phyloP scores from a whole-genome alignment of 53 echinoderm and acorn worm species.

The Luidia sarsii region DNA sequence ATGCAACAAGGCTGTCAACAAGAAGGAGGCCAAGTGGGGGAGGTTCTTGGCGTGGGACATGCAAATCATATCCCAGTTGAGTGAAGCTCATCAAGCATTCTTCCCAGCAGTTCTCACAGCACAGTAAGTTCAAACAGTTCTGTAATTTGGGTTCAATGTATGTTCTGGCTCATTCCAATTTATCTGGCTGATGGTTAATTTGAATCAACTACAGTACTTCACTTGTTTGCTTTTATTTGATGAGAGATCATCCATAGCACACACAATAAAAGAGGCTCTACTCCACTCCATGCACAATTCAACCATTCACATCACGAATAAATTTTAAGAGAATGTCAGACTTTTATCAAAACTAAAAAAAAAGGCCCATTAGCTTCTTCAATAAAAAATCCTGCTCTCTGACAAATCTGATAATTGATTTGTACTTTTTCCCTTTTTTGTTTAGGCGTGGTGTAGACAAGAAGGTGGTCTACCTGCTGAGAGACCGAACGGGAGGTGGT shows the following conservation, averaged over 20 bases:
- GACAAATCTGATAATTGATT: background rate
- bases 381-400: too few relatives aligned
- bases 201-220: background rate
- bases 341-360: too few relatives aligned
- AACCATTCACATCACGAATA: too few relatives aligned
- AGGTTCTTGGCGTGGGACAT: constrained; percentile 56
- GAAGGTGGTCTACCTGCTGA: constrained; percentile 41
- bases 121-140: constrained; percentile 20
- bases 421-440: background rate
- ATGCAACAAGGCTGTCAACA: constrained; percentile 53
- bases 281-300: too few relatives aligned
- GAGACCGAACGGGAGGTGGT: constrained; percentile 41
- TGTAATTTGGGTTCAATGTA: too few relatives aligned
- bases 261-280: too few relatives aligned
- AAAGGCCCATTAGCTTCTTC: too few relatives aligned
- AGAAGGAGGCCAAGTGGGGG: background rate
- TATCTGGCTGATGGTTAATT: background rate
- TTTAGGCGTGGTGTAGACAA: constrained; percentile 55
- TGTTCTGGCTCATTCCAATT: background rate
- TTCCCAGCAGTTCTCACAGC: constrained; percentile 61
- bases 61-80: constrained; percentile 47
- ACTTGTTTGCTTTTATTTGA: background rate
- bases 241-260: too few relatives aligned
- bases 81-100: constrained; percentile 49
- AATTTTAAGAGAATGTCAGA: too few relatives aligned